These are phyloP conservation scores for Caenorhabditis remanei DNA, from an alignment of 1,140 invertebrate genomes.

Conservation along the genomic window DNA sequence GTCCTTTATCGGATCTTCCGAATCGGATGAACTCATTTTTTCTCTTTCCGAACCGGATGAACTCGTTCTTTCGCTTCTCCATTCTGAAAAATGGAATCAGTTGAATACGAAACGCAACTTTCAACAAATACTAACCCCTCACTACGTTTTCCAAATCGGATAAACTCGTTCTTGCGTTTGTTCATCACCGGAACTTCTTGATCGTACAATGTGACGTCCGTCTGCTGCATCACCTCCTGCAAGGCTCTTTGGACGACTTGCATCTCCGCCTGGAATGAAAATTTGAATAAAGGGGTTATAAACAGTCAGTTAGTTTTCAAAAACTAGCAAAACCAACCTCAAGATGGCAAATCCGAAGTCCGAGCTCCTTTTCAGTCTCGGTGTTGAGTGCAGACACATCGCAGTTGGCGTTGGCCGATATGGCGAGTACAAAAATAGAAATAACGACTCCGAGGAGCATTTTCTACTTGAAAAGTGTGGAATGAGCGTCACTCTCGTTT, in stretches of 20 bases:
- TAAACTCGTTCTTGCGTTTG: constrained; percentile 66
- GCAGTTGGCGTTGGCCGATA: constrained; percentile 44
- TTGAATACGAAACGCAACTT: neutral
- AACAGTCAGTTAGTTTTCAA: neutral
- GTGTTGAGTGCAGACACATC: constrained; percentile 45
- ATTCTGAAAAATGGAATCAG: constrained; percentile 54
- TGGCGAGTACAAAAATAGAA: constrained; percentile 49
- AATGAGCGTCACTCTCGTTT: neutral
- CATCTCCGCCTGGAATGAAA: constrained; percentile 7
- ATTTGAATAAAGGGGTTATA: neutral
- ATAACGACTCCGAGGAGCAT: constrained; percentile 45
- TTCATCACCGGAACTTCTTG: constrained; percentile 47
- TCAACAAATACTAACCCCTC: constrained; percentile 21
- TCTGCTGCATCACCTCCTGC: constrained; percentile 45
- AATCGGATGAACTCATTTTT: constrained; percentile 69
- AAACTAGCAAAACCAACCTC: neutral
- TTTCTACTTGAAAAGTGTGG: constrained; percentile 55
- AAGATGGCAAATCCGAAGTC: constrained; percentile 35
- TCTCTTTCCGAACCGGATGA: constrained; percentile 69
- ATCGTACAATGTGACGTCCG: constrained; percentile 40
- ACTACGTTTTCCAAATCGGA: constrained; percentile 62
- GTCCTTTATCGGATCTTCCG: constrained; percentile 61
- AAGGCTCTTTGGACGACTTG: constrained; percentile 49
- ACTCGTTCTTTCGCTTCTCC: constrained; percentile 69
- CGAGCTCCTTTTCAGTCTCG: constrained; percentile 47